Base-by-base conservation (phyloP, 2,113 vertebrate genomes). In the Numida meleagris region DNA sequence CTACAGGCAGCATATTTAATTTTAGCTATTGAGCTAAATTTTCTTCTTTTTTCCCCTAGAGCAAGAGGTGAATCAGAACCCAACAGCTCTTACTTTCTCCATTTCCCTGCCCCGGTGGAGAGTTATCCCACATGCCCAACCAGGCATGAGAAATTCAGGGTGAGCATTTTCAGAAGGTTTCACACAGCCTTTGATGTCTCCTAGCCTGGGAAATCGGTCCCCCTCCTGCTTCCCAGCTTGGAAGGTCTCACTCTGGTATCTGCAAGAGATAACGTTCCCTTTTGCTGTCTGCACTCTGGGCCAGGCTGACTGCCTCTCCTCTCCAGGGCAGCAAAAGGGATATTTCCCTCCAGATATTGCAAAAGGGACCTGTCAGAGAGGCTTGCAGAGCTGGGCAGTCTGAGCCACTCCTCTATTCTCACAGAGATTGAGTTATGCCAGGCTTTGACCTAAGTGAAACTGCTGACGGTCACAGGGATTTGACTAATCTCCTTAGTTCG, bases 111-210 rank as follows among this genome's bases (percentile, higher is more conserved):
- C 88, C 85, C 89, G 72, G 71, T 34, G 80, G 85, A 89, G 91
- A 91, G 73, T 78, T 94, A 95, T 96, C 73, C 95, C 94, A 94
- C 68, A 83, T 95, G 89, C 93, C 94, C 91, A 94, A 85, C 94
- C 94, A 86, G 80, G 93, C 94, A 93, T 96, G 96, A 90, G 94
- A 95, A 95, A 83, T 88, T 91, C 76, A 90, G 93, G 76, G 91
- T 91, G 82, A 97, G 82, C 80, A 81, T 95, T 95, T 95, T 95
- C 86, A 4, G 88, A 95, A 96, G 95, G 93, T 96, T 96, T 97
- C 93, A 95, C 96, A 96, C 88, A 93, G 94, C 61, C 88, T 97
- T 97, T 95, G 96, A 97, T 96, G 94, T 96, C 75, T 96, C 61
- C 71, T 67, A 96, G 94, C 91, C 88, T 96, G 96, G 95, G 95